phyloP scores from a whole-genome alignment of 2,113 vertebrate species.

The Scalopus aquaticus region DNA sequence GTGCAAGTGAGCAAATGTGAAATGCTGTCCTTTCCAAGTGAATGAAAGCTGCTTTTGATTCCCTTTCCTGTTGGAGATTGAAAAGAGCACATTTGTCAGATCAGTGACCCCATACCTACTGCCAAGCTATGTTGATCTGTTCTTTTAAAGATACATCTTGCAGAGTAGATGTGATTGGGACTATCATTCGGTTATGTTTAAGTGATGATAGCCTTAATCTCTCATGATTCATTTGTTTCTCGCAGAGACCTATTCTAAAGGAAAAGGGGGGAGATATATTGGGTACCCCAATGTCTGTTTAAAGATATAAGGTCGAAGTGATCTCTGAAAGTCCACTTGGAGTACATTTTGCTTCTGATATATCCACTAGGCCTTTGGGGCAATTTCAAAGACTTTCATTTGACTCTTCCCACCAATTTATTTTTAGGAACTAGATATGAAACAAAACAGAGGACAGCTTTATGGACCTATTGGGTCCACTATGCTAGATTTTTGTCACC shows the following conservation, averaged over 20 bases:
- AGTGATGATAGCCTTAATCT: background rate
- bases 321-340: background rate
- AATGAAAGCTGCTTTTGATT: background rate
- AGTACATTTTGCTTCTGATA: background rate
- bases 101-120: background rate
- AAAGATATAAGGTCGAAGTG: background rate
- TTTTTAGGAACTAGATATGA: background rate
- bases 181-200: background rate
- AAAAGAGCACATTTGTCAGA: background rate
- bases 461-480: background rate
- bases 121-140: background rate
- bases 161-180: background rate
- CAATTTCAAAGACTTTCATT: background rate
- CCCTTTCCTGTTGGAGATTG: background rate
- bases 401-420: background rate
- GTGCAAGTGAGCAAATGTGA: background rate
- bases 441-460: background rate
- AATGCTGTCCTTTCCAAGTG: background rate
- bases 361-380: background rate
- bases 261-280: background rate
- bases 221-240: background rate
- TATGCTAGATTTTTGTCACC: background rate
- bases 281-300: background rate
- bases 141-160: background rate
- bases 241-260: background rate